Percentiles rank a stretch among this genome's conserved stretches.
phyloP scores from a whole-genome alignment of 1,140 invertebrate genomes.

The Steinernema khuongi region DNA sequence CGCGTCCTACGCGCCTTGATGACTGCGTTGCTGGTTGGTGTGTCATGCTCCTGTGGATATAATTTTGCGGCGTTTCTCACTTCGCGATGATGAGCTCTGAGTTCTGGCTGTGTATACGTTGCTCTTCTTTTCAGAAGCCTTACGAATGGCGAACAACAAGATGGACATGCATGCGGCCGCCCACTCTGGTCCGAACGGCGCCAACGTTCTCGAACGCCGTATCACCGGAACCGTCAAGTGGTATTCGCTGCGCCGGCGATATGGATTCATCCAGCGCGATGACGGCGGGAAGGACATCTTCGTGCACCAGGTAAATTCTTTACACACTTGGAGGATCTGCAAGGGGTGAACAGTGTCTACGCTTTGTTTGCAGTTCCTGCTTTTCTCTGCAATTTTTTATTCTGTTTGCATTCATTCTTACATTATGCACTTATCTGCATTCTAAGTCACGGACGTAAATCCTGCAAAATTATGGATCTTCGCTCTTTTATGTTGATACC shows the following conservation, averaged over 20 bases:
- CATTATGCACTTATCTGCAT: no score
- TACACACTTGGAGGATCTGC: no score
- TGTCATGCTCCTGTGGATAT: neutral
- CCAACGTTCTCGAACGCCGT: neutral
- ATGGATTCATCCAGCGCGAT: constrained; percentile 24
- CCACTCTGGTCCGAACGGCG: neutral
- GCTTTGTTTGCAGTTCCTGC: no score
- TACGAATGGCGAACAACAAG: neutral
- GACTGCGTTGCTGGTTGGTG: neutral
- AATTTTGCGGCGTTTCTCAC: neutral
- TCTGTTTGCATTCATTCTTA: no score
- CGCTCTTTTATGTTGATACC: neutral
- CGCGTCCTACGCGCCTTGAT: neutral
- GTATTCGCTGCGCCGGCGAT: constrained; percentile 25
- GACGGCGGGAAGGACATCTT: constrained; percentile 23
- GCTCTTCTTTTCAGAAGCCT: no score
- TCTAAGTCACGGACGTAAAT: no score
- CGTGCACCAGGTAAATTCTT: constrained; percentile 19
- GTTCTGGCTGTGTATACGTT: no score
- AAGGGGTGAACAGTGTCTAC: no score
- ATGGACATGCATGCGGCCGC: neutral
- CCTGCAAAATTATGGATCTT: no score
- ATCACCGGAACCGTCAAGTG: constrained; percentile 23
- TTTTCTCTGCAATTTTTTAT: no score
- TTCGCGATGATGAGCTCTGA: no score